Evolutionary conservation across 1,140 invertebrate genomes (phyloP).

Genomic region (Ooceraea biroi): DNA sequence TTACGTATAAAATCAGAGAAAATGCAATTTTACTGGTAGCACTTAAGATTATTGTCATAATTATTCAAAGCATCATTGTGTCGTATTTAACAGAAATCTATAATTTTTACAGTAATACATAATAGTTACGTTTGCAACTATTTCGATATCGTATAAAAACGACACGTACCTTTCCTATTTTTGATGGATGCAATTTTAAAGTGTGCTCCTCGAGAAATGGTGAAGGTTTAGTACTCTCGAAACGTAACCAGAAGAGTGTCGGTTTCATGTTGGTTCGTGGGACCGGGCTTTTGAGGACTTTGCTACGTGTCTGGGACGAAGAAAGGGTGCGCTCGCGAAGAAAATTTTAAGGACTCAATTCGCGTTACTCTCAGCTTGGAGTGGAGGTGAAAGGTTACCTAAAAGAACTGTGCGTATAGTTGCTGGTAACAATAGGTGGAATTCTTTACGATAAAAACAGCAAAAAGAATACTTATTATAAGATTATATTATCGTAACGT

Average conservation of each 20-base stretch:
- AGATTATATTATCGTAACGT: background rate
- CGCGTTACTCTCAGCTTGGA: conserved; percentile 39
- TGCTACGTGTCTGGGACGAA: conserved; percentile 60
- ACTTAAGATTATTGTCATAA: background rate
- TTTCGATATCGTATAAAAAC: conserved; percentile 2
- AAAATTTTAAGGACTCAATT: conserved; percentile 69
- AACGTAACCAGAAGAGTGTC: conserved; percentile 68
- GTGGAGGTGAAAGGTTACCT: background rate
- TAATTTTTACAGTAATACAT: too few relatives aligned
- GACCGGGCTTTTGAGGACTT: conserved; percentile 56
- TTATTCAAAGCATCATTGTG: background rate
- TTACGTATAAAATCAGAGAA: background rate
- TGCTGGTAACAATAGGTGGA: conserved; percentile 9
- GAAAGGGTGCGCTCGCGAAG: conserved; percentile 73
- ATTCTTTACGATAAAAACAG: conserved; percentile 19
- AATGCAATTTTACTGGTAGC: background rate
- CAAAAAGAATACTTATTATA: background rate
- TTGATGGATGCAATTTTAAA: conserved; percentile 15
- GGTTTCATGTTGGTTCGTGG: conserved; percentile 64
- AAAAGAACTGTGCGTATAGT: conserved; percentile 3
- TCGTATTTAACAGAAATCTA: too few relatives aligned
- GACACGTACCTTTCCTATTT: background rate
- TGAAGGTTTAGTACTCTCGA: conserved; percentile 66
- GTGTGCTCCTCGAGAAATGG: conserved; percentile 35
- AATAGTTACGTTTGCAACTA: too few relatives aligned